Evolutionary conservation across 2,888 invertebrate genomes (phyloP).

Genomic region (Hirtodrosophila cameraria): DNA sequence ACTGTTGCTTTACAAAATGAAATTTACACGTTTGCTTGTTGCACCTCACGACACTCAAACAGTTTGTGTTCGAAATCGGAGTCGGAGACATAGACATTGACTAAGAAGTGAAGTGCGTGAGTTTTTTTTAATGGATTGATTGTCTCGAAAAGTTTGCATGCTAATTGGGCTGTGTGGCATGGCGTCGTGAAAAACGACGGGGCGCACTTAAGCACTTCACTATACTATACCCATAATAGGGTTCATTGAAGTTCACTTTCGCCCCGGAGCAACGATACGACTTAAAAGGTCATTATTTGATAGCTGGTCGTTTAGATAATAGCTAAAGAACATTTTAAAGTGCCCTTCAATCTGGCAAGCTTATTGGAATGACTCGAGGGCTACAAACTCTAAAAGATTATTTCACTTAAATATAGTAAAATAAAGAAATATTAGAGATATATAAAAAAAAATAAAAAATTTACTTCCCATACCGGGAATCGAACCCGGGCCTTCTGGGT

Average conservation of each 20-base stretch:
- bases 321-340: slow-evolving; percentile 22
- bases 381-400: background rate
- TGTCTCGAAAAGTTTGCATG: slow-evolving; percentile 55
- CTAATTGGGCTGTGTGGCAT: slow-evolving; percentile 54
- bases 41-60: slow-evolving; percentile 53
- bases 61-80: slow-evolving; percentile 15
- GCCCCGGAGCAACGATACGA: slow-evolving; percentile 32
- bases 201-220: slow-evolving; percentile 36
- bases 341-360: slow-evolving; percentile 4
- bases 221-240: slow-evolving; percentile 22
- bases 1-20: slow-evolving; percentile 46
- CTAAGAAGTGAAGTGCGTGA: slow-evolving; percentile 61
- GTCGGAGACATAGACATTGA: slow-evolving; percentile 26
- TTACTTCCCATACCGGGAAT: slow-evolving; percentile 93
- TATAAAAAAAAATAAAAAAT: slow-evolving; percentile 1
- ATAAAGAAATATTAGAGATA: background rate
- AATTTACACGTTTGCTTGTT: slow-evolving; percentile 66
- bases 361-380: background rate
- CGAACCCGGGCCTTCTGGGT: slow-evolving; percentile 90
- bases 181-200: slow-evolving; percentile 31
- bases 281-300: slow-evolving; percentile 45
- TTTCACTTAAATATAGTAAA: background rate
- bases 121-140: slow-evolving; percentile 63
- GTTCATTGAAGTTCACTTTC: slow-evolving; percentile 56
- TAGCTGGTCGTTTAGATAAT: slow-evolving; percentile 33